Evolutionary conservation across 2,113 vertebrate species (phyloP).

Genomic region (Pteruthius melanotis): DNA sequence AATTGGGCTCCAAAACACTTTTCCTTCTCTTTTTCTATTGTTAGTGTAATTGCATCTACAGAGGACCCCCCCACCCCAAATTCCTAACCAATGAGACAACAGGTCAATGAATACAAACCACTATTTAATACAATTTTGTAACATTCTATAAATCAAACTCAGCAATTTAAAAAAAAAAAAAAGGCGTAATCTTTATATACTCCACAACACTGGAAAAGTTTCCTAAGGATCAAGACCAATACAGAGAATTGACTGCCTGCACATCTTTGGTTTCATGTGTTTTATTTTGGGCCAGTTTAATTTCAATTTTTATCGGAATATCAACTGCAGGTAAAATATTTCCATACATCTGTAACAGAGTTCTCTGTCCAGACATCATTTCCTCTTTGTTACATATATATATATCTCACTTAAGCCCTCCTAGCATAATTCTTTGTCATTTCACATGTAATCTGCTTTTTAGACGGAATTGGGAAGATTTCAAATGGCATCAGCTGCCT

Average conservation of each 20-base stretch:
- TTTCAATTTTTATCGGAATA: not conserved
- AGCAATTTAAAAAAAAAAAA: not conserved
- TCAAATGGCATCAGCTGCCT: not conserved
- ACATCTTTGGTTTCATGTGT: not conserved
- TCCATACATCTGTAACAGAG: not conserved
- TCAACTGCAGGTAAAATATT: not conserved
- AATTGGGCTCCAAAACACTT: not conserved
- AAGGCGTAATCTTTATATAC: not conserved
- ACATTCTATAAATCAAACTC: not conserved
- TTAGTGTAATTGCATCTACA: not conserved
- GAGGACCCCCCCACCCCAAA: not conserved
- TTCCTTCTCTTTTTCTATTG: not conserved
- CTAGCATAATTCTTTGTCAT: not conserved
- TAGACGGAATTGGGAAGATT: not conserved
- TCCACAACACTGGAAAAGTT: not conserved
- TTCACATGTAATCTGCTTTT: not conserved
- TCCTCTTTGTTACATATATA: not conserved
- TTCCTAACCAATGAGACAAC: not conserved
- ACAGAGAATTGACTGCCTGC: not conserved
- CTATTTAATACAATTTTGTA: not conserved
- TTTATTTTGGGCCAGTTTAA: not conserved
- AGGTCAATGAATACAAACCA: not conserved
- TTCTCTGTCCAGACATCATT: not conserved
- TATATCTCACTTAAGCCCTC: not conserved
- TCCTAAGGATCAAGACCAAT: not conserved